A percentile compares a stretch with the other conserved stretches of the same genome.
phyloP scores from a whole-genome alignment of 2,113 vertebrate genomes.

The Otus sunia region DNA sequence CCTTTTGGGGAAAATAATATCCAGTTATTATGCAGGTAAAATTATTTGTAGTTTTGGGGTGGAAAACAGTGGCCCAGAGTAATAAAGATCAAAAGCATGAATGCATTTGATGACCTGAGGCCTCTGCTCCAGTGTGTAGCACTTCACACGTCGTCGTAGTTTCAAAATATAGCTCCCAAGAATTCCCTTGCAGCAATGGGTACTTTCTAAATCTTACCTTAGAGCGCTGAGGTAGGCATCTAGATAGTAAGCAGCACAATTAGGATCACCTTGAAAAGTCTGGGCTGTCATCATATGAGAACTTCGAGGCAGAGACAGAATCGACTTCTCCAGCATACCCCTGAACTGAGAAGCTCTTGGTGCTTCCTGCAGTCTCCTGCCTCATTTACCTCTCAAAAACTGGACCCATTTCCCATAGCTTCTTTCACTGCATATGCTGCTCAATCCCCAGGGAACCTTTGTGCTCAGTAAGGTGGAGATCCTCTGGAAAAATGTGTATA shows the following conservation, averaged over 20 bases:
- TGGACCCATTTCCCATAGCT: not conserved
- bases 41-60: not conserved
- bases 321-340: not conserved
- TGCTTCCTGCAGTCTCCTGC: not conserved
- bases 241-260: not conserved
- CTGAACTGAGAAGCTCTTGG: not conserved
- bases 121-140: not conserved
- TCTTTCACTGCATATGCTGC: not conserved
- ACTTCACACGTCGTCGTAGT: not conserved
- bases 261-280: not conserved
- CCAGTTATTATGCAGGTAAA: not conserved
- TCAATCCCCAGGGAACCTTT: not conserved
- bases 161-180: not conserved
- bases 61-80: not conserved
- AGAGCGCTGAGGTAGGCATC: not conserved
- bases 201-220: not conserved
- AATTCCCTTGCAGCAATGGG: not conserved
- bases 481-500: not conserved
- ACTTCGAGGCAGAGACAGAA: not conserved
- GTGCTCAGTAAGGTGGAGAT: not conserved
- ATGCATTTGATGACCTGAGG: not conserved
- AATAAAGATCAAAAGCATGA: not conserved
- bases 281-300: accelerated
- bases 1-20: not conserved
- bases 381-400: not conserved